A percentile compares a stretch with the other conserved stretches of the same genome.
These are phyloP conservation scores for Peromyscus aztecus DNA, from an alignment of 2,797 vertebrate genomes.

Conservation along the genomic window DNA sequence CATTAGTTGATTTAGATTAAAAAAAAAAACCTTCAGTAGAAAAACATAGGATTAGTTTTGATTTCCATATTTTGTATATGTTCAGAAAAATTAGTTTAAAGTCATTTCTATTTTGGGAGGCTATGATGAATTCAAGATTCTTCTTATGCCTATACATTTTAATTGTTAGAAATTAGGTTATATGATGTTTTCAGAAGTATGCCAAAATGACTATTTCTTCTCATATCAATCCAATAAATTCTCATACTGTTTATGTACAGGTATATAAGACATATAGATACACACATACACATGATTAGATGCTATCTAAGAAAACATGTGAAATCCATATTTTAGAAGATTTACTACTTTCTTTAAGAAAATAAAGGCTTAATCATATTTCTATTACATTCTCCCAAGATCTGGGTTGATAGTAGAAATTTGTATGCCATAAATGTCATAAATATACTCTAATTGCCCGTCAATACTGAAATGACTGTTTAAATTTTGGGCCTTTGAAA, in stretches of 20 bases:
- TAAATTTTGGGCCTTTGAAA: slow-evolving; percentile 48
- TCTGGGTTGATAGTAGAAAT: background rate
- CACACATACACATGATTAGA: background rate
- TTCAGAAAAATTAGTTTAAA: slow-evolving; percentile 41
- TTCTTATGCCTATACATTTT: slow-evolving; percentile 11
- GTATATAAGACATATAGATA: slow-evolving; percentile 4
- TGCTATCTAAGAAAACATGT: background rate
- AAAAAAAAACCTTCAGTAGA: background rate
- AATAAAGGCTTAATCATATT: background rate
- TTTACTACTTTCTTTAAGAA: background rate
- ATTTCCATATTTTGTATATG: slow-evolving; percentile 32
- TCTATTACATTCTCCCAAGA: background rate
- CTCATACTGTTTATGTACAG: background rate
- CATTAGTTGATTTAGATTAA: slow-evolving; percentile 12
- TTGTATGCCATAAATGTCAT: background rate
- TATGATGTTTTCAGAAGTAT: background rate
- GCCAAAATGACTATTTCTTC: slow-evolving; percentile 12
- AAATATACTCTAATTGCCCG: background rate
- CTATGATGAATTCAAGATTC: background rate
- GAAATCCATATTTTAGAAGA: background rate
- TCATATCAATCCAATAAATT: slow-evolving; percentile 8
- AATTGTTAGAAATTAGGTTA: slow-evolving; percentile 51
- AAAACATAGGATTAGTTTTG: background rate
- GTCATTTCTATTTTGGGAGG: background rate
- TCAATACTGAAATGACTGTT: background rate